These are phyloP conservation scores for Columba livia DNA, from an alignment of 2,113 vertebrate species.

Conservation along the genomic window DNA sequence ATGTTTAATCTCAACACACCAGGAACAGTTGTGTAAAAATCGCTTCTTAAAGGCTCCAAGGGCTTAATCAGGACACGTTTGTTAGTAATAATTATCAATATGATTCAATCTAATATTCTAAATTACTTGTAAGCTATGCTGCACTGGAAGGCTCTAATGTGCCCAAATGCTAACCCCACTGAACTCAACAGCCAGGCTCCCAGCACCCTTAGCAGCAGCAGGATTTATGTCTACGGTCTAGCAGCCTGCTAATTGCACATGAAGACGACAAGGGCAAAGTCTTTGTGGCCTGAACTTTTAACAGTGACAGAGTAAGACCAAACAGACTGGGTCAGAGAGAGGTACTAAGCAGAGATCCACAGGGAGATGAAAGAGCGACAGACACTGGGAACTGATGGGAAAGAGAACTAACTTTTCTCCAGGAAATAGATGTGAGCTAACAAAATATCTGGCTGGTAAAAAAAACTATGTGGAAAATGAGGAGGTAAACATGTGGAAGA, in stretches of 20 bases:
- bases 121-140: background rate
- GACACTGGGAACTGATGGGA: background rate
- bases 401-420: background rate
- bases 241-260: constrained; percentile 1
- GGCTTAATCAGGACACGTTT: background rate
- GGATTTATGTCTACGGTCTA: background rate
- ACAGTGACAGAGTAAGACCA: background rate
- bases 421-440: background rate
- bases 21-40: constrained; percentile 2
- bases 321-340: background rate
- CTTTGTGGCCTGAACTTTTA: background rate
- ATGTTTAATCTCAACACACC: constrained; percentile 34
- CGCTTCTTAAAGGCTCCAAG: background rate
- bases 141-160: background rate
- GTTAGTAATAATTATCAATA: constrained; percentile 22
- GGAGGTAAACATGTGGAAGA: background rate
- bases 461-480: background rate
- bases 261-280: background rate
- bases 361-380: background rate
- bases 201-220: background rate
- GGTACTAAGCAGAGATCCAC: background rate
- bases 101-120: background rate
- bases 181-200: background rate
- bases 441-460: background rate
- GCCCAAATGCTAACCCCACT: background rate